phyloP scores from a whole-genome alignment of 2,113 vertebrate species.

The Apodemus speciosus region DNA sequence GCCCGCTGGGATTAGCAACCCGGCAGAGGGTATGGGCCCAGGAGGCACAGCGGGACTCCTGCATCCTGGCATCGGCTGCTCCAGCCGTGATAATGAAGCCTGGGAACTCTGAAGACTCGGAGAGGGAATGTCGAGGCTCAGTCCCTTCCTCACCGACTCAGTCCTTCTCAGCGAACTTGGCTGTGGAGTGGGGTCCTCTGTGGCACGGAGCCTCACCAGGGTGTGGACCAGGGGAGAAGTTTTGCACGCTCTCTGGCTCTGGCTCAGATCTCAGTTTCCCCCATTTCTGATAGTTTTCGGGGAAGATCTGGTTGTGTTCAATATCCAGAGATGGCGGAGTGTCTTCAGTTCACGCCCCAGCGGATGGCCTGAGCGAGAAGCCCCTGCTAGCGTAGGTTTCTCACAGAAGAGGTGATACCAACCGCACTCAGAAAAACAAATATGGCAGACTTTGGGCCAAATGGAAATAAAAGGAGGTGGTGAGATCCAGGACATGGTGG shows the following conservation, averaged over 20 bases:
- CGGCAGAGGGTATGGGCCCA: not conserved
- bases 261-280: not conserved
- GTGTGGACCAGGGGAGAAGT: not conserved
- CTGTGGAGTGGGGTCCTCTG: not conserved
- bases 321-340: no score
- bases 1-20: conserved; percentile 54
- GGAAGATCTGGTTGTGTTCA: not conserved
- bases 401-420: no score
- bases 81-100: conserved; percentile 24
- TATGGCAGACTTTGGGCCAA: not conserved
- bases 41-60: not conserved
- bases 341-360: not conserved
- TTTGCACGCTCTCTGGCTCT: not conserved
- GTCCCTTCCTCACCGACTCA: not conserved
- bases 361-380: not conserved
- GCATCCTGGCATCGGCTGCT: conserved; percentile 21
- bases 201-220: not conserved
- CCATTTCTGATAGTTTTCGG: not conserved
- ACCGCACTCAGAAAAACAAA: not conserved
- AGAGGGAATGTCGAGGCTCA: not conserved
- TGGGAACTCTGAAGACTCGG: not conserved
- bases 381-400: not conserved
- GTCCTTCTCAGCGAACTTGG: not conserved
- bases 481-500: not conserved
- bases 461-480: not conserved